Evolutionary conservation across 2,113 vertebrate genomes (phyloP).

Genomic region (Romanogobio albipinnatus): DNA sequence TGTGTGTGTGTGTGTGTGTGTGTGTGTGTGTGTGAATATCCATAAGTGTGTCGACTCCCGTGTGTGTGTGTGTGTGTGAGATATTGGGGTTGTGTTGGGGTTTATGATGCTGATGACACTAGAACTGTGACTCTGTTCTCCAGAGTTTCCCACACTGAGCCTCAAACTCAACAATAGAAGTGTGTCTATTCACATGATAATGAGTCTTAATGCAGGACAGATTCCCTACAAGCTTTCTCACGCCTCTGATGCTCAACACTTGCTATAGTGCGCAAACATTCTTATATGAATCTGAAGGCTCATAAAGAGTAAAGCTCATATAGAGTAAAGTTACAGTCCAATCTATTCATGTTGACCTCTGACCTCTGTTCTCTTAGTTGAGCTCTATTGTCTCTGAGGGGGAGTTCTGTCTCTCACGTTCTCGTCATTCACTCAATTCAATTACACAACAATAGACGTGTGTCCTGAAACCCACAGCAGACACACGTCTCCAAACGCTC

Average conservation of each 20-base stretch:
- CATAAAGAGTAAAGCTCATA: not conserved
- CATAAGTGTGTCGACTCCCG: constrained; percentile 48
- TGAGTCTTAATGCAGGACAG: constrained; percentile 48
- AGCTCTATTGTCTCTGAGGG: constrained; percentile 8
- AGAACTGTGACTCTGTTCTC: constrained; percentile 71
- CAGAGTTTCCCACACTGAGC: constrained; percentile 71
- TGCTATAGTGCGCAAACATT: not conserved
- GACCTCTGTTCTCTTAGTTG: constrained; percentile 21
- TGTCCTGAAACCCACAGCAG: constrained; percentile 11
- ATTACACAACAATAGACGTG: constrained; percentile 35
- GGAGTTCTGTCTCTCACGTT: constrained; percentile 39
- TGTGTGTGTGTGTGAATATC: not conserved
- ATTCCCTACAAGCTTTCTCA: not conserved
- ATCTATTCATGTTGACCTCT: constrained; percentile 7
- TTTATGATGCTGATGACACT: constrained; percentile 67
- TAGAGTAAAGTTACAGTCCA: not conserved
- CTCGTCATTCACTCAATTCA: constrained; percentile 19
- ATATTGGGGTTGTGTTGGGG: not conserved
- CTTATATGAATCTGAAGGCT: not conserved
- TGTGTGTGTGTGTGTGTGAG: not conserved
- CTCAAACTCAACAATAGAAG: constrained; percentile 72
- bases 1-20: not conserved
- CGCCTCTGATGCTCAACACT: not conserved
- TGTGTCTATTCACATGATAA: constrained; percentile 79
- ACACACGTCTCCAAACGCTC: constrained; percentile 9